Percentiles rank a stretch among this genome's conserved stretches.
phyloP scores from a whole-genome alignment of 2,888 invertebrate genomes.

The Anthophora plumipes region DNA sequence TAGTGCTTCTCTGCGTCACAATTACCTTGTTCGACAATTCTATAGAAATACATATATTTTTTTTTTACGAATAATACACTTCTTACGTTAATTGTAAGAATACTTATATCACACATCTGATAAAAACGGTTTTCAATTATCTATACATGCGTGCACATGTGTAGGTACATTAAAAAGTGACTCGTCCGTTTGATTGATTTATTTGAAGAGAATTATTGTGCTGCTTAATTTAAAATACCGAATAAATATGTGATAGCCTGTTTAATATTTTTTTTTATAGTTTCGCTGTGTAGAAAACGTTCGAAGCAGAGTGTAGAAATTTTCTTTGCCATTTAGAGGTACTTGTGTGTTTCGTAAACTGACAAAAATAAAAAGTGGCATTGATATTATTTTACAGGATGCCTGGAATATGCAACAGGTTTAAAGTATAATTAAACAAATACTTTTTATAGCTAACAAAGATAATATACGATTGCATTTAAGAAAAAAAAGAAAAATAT shows the following conservation, averaged over 20 bases:
- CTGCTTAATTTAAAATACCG: slow-evolving; percentile 30
- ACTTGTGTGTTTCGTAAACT: slow-evolving; percentile 49
- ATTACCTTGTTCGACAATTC: not conserved
- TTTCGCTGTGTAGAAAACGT: slow-evolving; percentile 50
- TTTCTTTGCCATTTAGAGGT: slow-evolving; percentile 68
- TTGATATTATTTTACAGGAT: slow-evolving; percentile 72
- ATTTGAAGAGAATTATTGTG: slow-evolving; percentile 13
- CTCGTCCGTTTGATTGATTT: not conserved
- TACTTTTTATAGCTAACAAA: slow-evolving; percentile 49
- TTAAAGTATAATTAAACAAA: slow-evolving; percentile 69
- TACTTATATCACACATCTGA: not conserved
- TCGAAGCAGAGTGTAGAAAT: slow-evolving; percentile 54
- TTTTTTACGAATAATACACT: slow-evolving; percentile 11
- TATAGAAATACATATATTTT: not conserved
- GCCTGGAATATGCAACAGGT: slow-evolving; percentile 71
- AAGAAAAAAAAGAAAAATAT: too few relatives aligned
- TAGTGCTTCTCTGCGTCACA: slow-evolving; percentile 22
- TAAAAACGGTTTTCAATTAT: not conserved
- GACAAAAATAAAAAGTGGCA: slow-evolving; percentile 59
- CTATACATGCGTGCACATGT: not conserved
- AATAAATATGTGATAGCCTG: slow-evolving; percentile 12
- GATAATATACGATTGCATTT: slow-evolving; percentile 28
- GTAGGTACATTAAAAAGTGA: slow-evolving; percentile 7
- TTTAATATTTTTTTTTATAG: slow-evolving; percentile 37
- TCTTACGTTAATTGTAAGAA: not conserved